Evolutionary conservation across 2,888 invertebrate species (phyloP).

Genomic region (Galeopsomyia nigrocyanea): DNA sequence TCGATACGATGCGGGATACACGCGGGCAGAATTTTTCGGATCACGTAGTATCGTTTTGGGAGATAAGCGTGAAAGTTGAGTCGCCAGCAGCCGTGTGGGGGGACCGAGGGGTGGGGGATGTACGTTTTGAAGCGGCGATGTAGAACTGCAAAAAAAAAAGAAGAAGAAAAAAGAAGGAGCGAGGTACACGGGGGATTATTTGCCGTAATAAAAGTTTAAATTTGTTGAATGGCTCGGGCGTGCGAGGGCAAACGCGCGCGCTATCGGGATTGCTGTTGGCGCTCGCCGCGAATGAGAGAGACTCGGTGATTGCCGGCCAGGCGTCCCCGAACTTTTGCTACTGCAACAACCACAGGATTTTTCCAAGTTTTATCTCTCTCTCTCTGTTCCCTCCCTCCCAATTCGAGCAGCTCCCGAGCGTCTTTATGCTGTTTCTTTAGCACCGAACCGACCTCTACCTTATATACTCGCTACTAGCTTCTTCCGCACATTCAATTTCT

Average conservation of each 20-base stretch:
- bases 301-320: slow-evolving; percentile 53
- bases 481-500: slow-evolving; percentile 21
- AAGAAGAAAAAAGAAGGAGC: background rate
- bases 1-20: background rate
- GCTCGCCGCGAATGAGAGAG: slow-evolving; percentile 49
- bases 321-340: slow-evolving; percentile 49
- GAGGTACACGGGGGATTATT: slow-evolving; percentile 34
- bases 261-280: slow-evolving; percentile 7
- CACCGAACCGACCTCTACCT: no score
- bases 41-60: slow-evolving; percentile 25
- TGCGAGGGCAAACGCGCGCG: slow-evolving; percentile 16
- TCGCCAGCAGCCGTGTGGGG: no score
- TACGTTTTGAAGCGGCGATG: background rate
- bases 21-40: slow-evolving; percentile 4
- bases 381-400: background rate
- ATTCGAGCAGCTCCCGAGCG: no score
- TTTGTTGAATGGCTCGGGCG: slow-evolving; percentile 39
- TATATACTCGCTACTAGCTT: no score
- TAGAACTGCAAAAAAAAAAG: slow-evolving; percentile 6
- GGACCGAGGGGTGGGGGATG: no score
- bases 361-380: slow-evolving; percentile 37
- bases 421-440: no score
- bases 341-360: slow-evolving; percentile 41
- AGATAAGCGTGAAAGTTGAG: slow-evolving; percentile 15
- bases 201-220: slow-evolving; percentile 48